A percentile compares a stretch with the other conserved stretches of the same genome.
These are phyloP conservation scores for Parotocinclus haroldoi DNA, from an alignment of 2,797 vertebrate genomes.

Conservation along the genomic window DNA sequence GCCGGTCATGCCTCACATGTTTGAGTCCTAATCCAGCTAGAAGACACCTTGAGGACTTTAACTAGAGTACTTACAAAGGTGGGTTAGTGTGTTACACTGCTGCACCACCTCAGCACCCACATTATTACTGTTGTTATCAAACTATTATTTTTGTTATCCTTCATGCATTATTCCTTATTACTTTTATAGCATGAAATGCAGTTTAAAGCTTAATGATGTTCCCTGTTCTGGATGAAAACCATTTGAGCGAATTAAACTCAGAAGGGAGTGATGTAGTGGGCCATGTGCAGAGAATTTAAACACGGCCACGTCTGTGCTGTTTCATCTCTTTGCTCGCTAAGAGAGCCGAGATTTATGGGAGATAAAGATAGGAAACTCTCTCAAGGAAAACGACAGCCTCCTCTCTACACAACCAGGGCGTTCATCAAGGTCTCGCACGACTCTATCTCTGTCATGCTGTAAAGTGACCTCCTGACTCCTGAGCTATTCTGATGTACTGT, in stretches of 20 bases:
- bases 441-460: too few relatives aligned
- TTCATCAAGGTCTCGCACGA: too few relatives aligned
- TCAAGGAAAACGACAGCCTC: neutral
- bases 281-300: conserved; percentile 47
- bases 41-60: too few relatives aligned
- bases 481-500: neutral
- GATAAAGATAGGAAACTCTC: conserved; percentile 22
- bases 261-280: conserved; percentile 32
- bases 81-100: too few relatives aligned
- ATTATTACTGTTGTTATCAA: too few relatives aligned
- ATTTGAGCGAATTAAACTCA: conserved; percentile 40
- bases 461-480: neutral
- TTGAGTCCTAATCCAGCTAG: too few relatives aligned
- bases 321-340: conserved; percentile 38
- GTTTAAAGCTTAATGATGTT: conserved; percentile 14
- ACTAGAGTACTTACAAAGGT: too few relatives aligned
- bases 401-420: neutral
- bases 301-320: conserved; percentile 43
- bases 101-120: too few relatives aligned
- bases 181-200: too few relatives aligned
- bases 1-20: too few relatives aligned
- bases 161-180: too few relatives aligned
- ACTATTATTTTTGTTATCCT: too few relatives aligned
- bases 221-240: conserved; percentile 24
- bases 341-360: conserved; percentile 40